phyloP scores from a whole-genome alignment of 2,888 invertebrate genomes.

The Oscheius sp. region DNA sequence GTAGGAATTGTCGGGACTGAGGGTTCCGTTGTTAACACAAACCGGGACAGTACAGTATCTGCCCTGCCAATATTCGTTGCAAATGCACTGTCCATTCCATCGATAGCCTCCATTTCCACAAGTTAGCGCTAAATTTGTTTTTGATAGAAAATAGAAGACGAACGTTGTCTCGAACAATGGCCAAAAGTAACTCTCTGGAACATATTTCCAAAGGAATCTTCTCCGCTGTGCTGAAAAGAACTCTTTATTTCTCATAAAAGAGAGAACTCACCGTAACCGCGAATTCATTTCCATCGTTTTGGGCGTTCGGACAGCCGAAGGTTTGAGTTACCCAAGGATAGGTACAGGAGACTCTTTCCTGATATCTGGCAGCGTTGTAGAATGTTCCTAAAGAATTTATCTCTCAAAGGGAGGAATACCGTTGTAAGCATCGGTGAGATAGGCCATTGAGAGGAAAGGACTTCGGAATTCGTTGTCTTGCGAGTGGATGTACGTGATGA shows the following conservation, averaged over 20 bases:
- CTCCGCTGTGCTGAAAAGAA: conserved; percentile 47
- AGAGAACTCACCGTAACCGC: conserved; percentile 27
- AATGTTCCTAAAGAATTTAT: conserved; percentile 33
- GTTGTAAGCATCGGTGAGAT: conserved; percentile 42
- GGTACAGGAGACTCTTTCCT: conserved; percentile 42
- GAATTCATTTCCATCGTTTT: conserved; percentile 40
- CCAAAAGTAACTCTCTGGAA: conserved; percentile 58
- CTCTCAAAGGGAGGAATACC: neutral
- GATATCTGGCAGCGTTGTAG: conserved; percentile 53
- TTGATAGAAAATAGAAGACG: neutral
- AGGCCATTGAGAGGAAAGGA: conserved; percentile 46
- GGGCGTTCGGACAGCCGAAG: conserved; percentile 53
- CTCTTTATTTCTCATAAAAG: neutral
- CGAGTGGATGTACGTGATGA: conserved; percentile 48
- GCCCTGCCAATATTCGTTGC: conserved; percentile 53
- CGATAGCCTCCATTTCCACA: conserved; percentile 57
- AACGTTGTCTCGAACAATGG: conserved; percentile 36
- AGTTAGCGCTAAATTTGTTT: conserved; percentile 25
- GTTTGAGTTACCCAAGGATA: conserved; percentile 52
- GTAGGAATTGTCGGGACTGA: conserved; percentile 32
- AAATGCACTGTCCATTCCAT: conserved; percentile 56
- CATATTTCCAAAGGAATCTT: conserved; percentile 58
- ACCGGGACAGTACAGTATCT: conserved; percentile 45
- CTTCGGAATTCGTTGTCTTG: conserved; percentile 35
- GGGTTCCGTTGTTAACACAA: conserved; percentile 60